Conservation (phyloP, 2,888 invertebrate genomes). For the Cylloceria caligata region DNA sequence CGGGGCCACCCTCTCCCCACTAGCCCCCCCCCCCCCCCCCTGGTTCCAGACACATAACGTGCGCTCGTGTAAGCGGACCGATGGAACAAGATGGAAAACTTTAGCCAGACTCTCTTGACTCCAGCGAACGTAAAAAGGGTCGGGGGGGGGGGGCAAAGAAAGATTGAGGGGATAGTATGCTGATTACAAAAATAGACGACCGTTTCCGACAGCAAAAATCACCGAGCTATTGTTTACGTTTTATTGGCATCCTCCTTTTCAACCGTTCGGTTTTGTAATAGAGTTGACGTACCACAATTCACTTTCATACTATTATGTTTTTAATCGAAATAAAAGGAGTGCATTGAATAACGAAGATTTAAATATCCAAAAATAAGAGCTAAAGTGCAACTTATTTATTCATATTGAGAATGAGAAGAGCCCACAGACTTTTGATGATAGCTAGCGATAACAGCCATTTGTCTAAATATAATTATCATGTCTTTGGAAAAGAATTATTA, state of each 20-base stretch:
- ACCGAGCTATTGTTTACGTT: slow-evolving; percentile 73
- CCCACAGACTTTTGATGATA: not conserved
- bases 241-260: slow-evolving; percentile 33
- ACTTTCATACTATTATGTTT: not conserved
- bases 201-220: slow-evolving; percentile 63
- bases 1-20: slow-evolving; percentile 54
- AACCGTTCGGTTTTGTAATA: no score
- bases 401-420: not conserved
- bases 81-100: slow-evolving; percentile 33
- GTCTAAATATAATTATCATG: not conserved
- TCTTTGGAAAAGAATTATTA: not conserved
- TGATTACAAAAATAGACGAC: slow-evolving; percentile 75
- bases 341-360: not conserved
- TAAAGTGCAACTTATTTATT: slow-evolving; percentile 1
- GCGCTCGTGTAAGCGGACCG: slow-evolving; percentile 32
- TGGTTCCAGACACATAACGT: slow-evolving; percentile 54
- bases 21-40: slow-evolving; percentile 57
- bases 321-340: not conserved
- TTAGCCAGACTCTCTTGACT: slow-evolving; percentile 22
- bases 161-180: slow-evolving; percentile 30
- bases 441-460: not conserved
- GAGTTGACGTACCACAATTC: not conserved
- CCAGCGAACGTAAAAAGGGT: slow-evolving; percentile 5
- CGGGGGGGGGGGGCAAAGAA: not conserved
- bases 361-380: not conserved